A percentile compares a stretch with the other conserved stretches of the same genome.
Evolutionary conservation across 2,797 vertebrate species (phyloP).

Genomic region (Peromyscus aztecus): DNA sequence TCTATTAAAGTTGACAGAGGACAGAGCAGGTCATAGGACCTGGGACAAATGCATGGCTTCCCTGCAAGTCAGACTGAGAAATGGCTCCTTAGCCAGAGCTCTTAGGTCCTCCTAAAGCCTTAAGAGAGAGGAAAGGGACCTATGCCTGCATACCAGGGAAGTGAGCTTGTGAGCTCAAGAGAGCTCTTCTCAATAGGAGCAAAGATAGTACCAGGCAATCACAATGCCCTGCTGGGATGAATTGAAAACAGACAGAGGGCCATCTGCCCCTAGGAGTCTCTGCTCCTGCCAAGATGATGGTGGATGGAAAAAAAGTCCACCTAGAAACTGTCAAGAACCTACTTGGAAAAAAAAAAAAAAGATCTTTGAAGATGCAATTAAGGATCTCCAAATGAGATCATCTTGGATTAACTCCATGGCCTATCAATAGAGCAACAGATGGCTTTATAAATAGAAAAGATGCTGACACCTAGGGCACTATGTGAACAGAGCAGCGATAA

Average conservation of each 20-base stretch:
- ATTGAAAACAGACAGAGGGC: neutral
- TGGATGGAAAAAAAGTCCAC: neutral
- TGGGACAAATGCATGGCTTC: conserved; percentile 20
- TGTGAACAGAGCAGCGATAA: neutral
- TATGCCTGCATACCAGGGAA: neutral
- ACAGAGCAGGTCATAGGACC: conserved; percentile 65
- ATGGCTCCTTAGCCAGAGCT: conserved; percentile 53
- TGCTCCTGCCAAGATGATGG: neutral
- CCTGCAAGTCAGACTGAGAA: conserved; percentile 44
- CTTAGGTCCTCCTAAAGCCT: neutral
- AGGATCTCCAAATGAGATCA: neutral
- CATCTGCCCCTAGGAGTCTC: neutral
- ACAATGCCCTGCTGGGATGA: neutral
- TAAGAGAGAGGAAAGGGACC: neutral
- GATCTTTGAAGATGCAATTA: neutral
- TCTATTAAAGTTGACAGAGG: conserved; percentile 72
- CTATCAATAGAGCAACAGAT: neutral
- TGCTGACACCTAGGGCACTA: neutral
- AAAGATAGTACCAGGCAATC: neutral
- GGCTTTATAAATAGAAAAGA: neutral
- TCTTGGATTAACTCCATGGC: neutral
- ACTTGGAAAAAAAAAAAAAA: neutral
- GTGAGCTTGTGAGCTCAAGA: neutral
- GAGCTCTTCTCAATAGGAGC: neutral
- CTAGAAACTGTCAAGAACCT: neutral